These are phyloP conservation scores for Eurystomus glaucurus DNA, from an alignment of 2,797 vertebrate species.

Conservation along the genomic window DNA sequence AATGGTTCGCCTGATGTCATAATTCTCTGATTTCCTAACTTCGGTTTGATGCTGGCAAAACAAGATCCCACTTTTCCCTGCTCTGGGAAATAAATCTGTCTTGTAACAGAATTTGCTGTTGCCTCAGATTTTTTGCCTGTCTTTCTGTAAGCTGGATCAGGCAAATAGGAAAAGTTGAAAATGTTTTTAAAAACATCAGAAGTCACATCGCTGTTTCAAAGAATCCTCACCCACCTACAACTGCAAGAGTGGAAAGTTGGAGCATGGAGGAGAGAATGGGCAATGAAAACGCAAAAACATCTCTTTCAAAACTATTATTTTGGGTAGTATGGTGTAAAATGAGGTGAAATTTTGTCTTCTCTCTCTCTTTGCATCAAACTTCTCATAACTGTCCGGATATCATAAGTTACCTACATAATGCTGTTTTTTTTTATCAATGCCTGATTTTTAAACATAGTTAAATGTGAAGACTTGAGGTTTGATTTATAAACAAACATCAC, in stretches of 20 bases:
- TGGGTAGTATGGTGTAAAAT: neutral
- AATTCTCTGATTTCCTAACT: neutral
- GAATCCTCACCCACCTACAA: neutral
- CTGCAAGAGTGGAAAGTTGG: neutral
- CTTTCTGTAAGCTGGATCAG: neutral
- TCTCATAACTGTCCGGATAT: neutral
- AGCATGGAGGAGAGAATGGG: neutral
- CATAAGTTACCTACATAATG: neutral
- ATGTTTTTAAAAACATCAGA: neutral
- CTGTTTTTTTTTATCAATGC: neutral
- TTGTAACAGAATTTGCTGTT: neutral
- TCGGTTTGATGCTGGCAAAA: neutral
- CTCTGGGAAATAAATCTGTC: neutral
- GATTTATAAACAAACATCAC: no score
- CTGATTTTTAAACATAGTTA: neutral
- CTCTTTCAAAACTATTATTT: neutral
- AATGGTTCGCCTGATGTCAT: neutral
- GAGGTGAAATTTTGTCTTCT: neutral
- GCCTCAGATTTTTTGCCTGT: neutral
- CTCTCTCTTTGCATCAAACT: neutral
- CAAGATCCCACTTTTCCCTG: neutral
- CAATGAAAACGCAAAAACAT: neutral
- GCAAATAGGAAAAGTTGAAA: neutral
- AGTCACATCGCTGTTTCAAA: neutral
- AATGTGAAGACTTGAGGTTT: neutral